Conservation (phyloP, 2,888 invertebrate genomes). For the Nemapogon koenigi region DNA sequence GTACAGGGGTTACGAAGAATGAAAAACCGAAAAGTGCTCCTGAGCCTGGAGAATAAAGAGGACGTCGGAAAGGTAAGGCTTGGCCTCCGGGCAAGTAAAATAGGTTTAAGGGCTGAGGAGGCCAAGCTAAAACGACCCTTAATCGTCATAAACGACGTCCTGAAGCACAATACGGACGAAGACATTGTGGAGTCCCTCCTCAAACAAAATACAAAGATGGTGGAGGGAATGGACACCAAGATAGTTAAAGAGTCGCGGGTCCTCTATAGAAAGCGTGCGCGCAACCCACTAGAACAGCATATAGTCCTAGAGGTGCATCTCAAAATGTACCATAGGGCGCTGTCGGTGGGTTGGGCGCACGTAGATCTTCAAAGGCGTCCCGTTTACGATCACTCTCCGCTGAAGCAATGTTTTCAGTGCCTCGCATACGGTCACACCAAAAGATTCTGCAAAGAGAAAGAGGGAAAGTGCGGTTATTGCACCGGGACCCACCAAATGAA, state of each 20-base stretch:
- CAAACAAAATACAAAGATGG: constrained; percentile 12
- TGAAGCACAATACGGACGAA: constrained; percentile 12
- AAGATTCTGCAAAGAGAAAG: constrained; percentile 15
- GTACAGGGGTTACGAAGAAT: constrained; percentile 15
- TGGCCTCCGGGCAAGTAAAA: constrained; percentile 2
- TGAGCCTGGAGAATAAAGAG: constrained; percentile 11
- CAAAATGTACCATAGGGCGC: constrained; percentile 11
- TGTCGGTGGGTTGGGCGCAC: constrained; percentile 2
- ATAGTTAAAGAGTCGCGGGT: no score
- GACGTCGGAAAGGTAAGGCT: constrained; percentile 7
- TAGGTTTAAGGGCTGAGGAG: constrained; percentile 9
- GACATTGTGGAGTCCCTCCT: constrained; percentile 11
- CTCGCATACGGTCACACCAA: constrained; percentile 21
- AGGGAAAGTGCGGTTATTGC: constrained; percentile 19
- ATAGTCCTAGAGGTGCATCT: constrained; percentile 17
- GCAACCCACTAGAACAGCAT: constrained; percentile 18
- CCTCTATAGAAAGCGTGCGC: constrained; percentile 16
- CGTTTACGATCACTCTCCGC: constrained; percentile 10
- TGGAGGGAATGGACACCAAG: constrained; percentile 4
- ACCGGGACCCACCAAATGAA: constrained; percentile 14
- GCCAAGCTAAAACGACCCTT: constrained; percentile 11
- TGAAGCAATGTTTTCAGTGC: constrained; percentile 16
- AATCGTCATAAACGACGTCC: constrained; percentile 11
- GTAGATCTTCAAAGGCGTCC: constrained; percentile 2
- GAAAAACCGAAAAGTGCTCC: constrained; percentile 14